These are phyloP conservation scores for Macroramphosus scolopax DNA, from an alignment of 2,797 vertebrate species.

Conservation along the genomic window DNA sequence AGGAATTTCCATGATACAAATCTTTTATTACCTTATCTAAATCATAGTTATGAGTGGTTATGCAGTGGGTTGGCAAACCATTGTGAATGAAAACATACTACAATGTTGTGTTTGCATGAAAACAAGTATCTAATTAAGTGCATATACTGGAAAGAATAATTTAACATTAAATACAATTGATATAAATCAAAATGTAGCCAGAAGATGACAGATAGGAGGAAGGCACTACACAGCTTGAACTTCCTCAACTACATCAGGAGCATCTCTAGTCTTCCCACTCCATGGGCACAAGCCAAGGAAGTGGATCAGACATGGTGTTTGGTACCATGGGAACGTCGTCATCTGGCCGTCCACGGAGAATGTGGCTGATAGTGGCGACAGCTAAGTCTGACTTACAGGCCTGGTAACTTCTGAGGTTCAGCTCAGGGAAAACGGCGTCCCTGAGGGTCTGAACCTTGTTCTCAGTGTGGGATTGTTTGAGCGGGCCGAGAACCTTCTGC, in stretches of 20 bases:
- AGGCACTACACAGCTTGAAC: conserved; percentile 12
- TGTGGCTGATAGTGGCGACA: conserved; percentile 67
- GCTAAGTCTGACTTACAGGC: conserved; percentile 76
- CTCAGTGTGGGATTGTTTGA: conserved; percentile 57
- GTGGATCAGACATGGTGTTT: no score
- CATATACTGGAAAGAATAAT: conserved; percentile 39
- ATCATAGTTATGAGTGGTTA: no score
- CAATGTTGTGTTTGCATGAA: no score
- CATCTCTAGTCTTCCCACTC: conserved; percentile 80
- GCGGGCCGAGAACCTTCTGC: conserved; percentile 52
- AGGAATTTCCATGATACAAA: no score
- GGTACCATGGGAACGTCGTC: conserved; percentile 46
- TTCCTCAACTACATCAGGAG: conserved; percentile 21
- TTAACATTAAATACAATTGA: conserved; percentile 39
- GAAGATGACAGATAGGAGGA: conserved; percentile 11
- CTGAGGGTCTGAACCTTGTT: conserved; percentile 61
- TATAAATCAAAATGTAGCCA: conserved; percentile 7
- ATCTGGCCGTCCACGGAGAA: conserved; percentile 70
- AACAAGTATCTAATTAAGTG: no score
- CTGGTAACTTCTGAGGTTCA: conserved; percentile 81
- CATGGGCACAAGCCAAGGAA: conserved; percentile 72
- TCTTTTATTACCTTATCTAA: no score
- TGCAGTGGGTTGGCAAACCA: no score
- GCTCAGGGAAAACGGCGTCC: conserved; percentile 70
- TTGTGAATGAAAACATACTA: no score